phyloP scores from a whole-genome alignment of 2,113 vertebrate genomes.

The Heterochromis multidens region DNA sequence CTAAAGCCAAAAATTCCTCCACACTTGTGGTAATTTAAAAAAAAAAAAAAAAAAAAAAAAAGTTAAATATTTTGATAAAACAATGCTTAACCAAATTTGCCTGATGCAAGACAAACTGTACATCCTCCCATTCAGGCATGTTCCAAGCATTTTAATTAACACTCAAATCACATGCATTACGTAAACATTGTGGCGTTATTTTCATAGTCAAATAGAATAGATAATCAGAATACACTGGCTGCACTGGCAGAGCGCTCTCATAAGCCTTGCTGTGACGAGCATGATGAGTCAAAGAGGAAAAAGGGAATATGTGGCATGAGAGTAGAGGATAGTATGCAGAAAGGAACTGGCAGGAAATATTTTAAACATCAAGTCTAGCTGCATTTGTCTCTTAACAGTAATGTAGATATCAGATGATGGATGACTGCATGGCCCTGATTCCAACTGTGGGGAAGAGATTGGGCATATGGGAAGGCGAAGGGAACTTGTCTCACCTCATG shows the following conservation, averaged over 20 bases:
- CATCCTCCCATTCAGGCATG: background rate
- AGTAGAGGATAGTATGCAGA: conserved; percentile 16
- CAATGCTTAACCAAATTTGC: background rate
- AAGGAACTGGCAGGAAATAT: background rate
- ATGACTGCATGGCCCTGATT: background rate
- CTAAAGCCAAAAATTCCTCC: background rate
- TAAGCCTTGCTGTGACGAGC: conserved; percentile 41
- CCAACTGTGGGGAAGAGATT: background rate
- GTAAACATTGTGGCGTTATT: background rate
- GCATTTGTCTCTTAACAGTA: background rate
- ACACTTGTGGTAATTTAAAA: rapidly evolving
- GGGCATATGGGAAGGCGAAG: background rate
- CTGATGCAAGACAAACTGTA: background rate
- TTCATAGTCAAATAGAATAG: background rate
- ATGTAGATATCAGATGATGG: background rate
- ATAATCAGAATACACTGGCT: conserved; percentile 3
- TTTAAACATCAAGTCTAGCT: background rate
- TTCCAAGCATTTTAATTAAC: background rate
- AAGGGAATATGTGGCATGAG: conserved; percentile 17
- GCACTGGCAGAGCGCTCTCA: conserved; percentile 24
- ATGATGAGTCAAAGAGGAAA: conserved; percentile 53
- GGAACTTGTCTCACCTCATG: conserved; percentile 91
- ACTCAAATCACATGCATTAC: background rate
- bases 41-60: background rate
- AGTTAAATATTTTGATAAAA: background rate